phyloP scores from a whole-genome alignment of 2,888 invertebrate genomes.

The Clepsis dumicolana region DNA sequence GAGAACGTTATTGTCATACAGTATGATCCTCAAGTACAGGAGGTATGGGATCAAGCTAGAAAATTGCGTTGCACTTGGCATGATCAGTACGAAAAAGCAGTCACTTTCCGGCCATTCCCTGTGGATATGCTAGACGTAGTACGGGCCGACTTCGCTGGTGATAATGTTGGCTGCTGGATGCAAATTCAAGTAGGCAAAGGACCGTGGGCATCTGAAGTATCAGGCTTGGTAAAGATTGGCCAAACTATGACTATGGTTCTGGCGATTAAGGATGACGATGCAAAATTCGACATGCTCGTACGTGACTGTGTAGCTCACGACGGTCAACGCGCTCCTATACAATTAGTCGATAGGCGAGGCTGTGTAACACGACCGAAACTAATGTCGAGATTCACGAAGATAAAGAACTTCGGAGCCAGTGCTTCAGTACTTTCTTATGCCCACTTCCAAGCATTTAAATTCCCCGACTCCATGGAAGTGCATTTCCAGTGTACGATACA shows the following conservation, averaged over 20 bases:
- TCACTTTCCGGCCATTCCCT: constrained; percentile 97
- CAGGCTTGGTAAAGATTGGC: constrained; percentile 97
- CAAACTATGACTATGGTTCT: constrained; percentile 99
- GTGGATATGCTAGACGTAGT: constrained; percentile 98
- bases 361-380: constrained; percentile 96
- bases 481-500: constrained; percentile 98
- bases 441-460: constrained; percentile 98
- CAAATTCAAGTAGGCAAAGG: constrained; percentile 98
- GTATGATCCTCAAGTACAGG: constrained; percentile 97
- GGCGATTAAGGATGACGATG: constrained; percentile 97
- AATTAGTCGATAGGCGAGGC: constrained; percentile 96
- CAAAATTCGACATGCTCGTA: constrained; percentile 98
- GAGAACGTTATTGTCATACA: constrained; percentile 97
- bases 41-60: constrained; percentile 98
- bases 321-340: constrained; percentile 96
- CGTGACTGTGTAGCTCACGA: constrained; percentile 98
- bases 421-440: constrained; percentile 97
- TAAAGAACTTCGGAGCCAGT: constrained; percentile 97
- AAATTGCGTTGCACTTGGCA: constrained; percentile 98
- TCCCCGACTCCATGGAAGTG: constrained; percentile 98
- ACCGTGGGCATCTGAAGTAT: constrained; percentile 98
- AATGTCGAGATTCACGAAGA: constrained; percentile 97
- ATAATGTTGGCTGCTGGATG: constrained; percentile 99
- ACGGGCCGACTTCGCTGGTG: constrained; percentile 97
- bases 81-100: constrained; percentile 97